phyloP scores from a whole-genome alignment of 1,140 invertebrate species.

The Panagrolaimus sp. region DNA sequence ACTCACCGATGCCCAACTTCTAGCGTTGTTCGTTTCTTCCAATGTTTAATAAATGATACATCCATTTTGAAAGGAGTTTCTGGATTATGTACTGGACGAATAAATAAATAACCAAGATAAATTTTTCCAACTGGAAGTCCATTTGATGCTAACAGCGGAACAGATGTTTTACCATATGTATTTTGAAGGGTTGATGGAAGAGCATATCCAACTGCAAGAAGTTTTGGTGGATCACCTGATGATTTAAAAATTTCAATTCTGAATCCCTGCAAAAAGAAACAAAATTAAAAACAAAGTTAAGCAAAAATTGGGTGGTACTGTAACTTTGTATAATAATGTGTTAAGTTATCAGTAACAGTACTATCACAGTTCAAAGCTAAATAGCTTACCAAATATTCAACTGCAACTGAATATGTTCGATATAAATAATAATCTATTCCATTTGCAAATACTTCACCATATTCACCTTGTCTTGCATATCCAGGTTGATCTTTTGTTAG shows the following conservation, averaged over 20 bases:
- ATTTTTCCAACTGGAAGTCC: slow-evolving; percentile 54
- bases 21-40: slow-evolving; percentile 53
- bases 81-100: slow-evolving; percentile 34
- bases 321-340: too few species aligned
- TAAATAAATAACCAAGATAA: slow-evolving; percentile 43
- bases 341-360: too few species aligned
- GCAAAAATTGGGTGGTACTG: too few species aligned
- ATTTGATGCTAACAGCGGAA: slow-evolving; percentile 47
- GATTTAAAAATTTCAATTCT: slow-evolving; percentile 48
- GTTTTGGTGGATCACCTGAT: slow-evolving; percentile 12
- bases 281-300: too few species aligned
- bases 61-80: slow-evolving; percentile 38
- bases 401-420: slow-evolving; percentile 50
- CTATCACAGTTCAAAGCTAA: too few species aligned
- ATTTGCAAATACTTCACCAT: slow-evolving; percentile 49
- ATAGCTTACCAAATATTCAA: slow-evolving; percentile 51
- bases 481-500: slow-evolving; percentile 34
- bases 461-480: slow-evolving; percentile 41
- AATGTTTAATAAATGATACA: slow-evolving; percentile 49
- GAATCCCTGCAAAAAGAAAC: slow-evolving; percentile 47
- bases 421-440: slow-evolving; percentile 49
- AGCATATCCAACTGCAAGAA: slow-evolving; percentile 50
- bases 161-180: slow-evolving; percentile 47
- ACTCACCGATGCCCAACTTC: slow-evolving; percentile 48
- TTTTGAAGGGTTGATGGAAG: slow-evolving; percentile 51